Evolutionary conservation across 2,113 vertebrate genomes (phyloP).

Genomic region (Benitochromis conjunctus): DNA sequence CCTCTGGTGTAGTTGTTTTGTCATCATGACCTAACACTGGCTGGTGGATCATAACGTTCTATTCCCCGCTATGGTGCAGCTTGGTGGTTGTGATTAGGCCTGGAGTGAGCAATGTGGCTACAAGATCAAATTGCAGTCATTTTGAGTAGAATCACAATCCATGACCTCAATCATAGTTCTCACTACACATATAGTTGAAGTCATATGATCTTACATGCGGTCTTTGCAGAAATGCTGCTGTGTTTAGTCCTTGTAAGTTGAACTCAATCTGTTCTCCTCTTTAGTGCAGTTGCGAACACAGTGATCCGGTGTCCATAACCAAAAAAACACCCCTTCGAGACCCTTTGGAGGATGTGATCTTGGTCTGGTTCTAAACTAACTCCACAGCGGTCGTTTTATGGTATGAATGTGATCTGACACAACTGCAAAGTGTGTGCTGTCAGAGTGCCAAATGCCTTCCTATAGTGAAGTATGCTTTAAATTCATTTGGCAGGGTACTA

Average conservation of each 20-base stretch:
- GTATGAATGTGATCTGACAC: neutral
- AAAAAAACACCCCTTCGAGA: neutral
- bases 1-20: neutral
- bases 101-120: neutral
- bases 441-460: neutral
- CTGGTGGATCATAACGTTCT: neutral
- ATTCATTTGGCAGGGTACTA: neutral
- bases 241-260: neutral
- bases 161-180: neutral
- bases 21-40: neutral
- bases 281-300: neutral
- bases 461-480: neutral
- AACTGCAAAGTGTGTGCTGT: neutral
- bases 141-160: neutral
- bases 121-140: neutral
- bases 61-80: neutral
- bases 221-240: neutral
- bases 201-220: neutral
- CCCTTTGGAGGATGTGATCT: neutral
- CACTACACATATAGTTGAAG: neutral
- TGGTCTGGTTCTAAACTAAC: neutral
- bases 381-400: neutral
- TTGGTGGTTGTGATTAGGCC: neutral
- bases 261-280: neutral
- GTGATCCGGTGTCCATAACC: neutral